These are phyloP conservation scores for Oscheius sp. DNA, from an alignment of 2,888 invertebrate species.

Conservation along the genomic window DNA sequence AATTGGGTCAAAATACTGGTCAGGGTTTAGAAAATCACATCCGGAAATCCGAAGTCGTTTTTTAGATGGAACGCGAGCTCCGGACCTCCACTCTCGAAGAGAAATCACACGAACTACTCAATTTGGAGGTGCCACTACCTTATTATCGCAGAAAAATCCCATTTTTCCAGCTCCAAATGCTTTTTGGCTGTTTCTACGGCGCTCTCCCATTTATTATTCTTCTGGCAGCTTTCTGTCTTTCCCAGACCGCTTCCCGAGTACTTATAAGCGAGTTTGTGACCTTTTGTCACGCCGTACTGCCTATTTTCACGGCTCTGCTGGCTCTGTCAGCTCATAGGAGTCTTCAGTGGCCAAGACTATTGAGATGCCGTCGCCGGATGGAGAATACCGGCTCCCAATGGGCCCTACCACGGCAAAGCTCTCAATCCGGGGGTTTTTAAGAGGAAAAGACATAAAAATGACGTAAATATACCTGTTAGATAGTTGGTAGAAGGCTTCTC, in stretches of 20 bases:
- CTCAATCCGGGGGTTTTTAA: neutral
- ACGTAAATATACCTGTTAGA: constrained; percentile 59
- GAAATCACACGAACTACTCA: constrained; percentile 5
- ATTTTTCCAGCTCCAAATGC: constrained; percentile 22
- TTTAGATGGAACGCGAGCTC: constrained; percentile 2
- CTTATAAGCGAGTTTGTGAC: constrained; percentile 18
- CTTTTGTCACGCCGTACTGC: neutral
- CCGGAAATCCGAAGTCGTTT: neutral
- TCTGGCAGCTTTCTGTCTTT: constrained; percentile 7
- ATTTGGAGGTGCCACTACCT: neutral
- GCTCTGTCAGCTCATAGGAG: constrained; percentile 10
- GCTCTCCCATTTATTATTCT: constrained; percentile 13
- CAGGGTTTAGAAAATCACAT: no score
- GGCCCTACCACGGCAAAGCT: constrained; percentile 18
- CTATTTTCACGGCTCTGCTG: constrained; percentile 6
- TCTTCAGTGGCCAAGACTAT: constrained; percentile 16
- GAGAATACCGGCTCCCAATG: neutral
- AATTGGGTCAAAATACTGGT: no score
- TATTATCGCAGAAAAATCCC: neutral
- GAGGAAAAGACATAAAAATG: constrained; percentile 75
- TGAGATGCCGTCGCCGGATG: neutral
- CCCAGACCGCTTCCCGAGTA: neutral
- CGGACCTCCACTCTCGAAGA: constrained; percentile 9
- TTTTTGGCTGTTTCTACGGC: constrained; percentile 23
- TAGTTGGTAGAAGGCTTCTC: constrained; percentile 77